Percentiles rank a stretch among this genome's conserved stretches.
Conservation (phyloP, 2,888 invertebrate species). For the Eutolmus rufibarbis region DNA sequence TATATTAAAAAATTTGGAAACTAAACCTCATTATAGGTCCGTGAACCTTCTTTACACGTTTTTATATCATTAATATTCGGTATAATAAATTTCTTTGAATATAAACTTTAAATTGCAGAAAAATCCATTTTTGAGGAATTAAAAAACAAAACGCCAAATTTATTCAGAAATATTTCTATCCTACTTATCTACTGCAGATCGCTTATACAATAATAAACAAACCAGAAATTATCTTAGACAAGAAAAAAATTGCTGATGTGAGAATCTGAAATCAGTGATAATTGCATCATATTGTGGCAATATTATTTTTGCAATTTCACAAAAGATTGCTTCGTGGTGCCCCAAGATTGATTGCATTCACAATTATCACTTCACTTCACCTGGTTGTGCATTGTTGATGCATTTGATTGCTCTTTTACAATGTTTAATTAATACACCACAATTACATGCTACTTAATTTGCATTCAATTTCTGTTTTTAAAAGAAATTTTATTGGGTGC, state of each 20-base stretch:
- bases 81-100: too few species aligned
- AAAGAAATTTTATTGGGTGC: neutral
- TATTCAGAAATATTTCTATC: too few species aligned
- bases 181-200: neutral
- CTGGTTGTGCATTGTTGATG: neutral
- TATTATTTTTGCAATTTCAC: neutral
- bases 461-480: neutral
- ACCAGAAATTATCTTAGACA: too few species aligned
- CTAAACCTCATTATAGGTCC: too few species aligned
- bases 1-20: too few species aligned
- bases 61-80: too few species aligned
- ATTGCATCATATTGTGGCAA: neutral
- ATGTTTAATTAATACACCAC: neutral
- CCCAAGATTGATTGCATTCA: neutral
- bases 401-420: neutral
- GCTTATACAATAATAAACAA: neutral
- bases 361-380: neutral
- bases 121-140: too few species aligned
- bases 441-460: neutral
- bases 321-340: neutral
- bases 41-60: too few species aligned
- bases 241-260: too few species aligned
- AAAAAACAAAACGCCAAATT: too few species aligned
- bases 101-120: too few species aligned
- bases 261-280: neutral